phyloP scores from a whole-genome alignment of 2,888 invertebrate species.

The Cerceris rybyensis region DNA sequence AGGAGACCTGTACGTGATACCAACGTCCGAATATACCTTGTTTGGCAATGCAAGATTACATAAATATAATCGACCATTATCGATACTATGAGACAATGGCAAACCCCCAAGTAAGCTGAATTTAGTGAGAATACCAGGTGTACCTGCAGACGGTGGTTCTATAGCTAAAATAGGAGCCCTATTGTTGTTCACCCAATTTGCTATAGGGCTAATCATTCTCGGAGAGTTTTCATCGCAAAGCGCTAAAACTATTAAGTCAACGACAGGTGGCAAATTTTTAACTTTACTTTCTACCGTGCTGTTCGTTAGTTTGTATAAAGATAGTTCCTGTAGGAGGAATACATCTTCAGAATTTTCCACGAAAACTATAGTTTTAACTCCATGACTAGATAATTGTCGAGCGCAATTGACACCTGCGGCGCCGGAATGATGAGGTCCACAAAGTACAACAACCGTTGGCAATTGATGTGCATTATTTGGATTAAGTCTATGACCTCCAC shows the following conservation, averaged over 20 bases:
- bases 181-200: constrained; percentile 88
- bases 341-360: constrained; percentile 82
- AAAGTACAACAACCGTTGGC: constrained; percentile 90
- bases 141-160: constrained; percentile 89
- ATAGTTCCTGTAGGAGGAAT: constrained; percentile 85
- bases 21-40: constrained; percentile 88
- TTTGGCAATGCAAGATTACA: constrained; percentile 93
- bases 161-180: constrained; percentile 89
- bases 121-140: constrained; percentile 85
- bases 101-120: constrained; percentile 88
- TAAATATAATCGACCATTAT: constrained; percentile 90
- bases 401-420: constrained; percentile 89
- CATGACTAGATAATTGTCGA: constrained; percentile 92
- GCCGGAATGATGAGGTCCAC: constrained; percentile 87
- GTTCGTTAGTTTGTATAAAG: constrained; percentile 87
- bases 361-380: constrained; percentile 87
- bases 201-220: constrained; percentile 83
- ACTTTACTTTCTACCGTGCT: constrained; percentile 84
- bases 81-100: constrained; percentile 86
- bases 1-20: constrained; percentile 91
- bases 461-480: constrained; percentile 94
- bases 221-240: constrained; percentile 83
- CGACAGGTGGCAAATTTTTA: constrained; percentile 81
- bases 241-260: constrained; percentile 84
- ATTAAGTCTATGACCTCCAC: constrained; percentile 92